Evolutionary conservation across 2,888 invertebrate genomes (phyloP).

Genomic region (Podotricha telesiphe): DNA sequence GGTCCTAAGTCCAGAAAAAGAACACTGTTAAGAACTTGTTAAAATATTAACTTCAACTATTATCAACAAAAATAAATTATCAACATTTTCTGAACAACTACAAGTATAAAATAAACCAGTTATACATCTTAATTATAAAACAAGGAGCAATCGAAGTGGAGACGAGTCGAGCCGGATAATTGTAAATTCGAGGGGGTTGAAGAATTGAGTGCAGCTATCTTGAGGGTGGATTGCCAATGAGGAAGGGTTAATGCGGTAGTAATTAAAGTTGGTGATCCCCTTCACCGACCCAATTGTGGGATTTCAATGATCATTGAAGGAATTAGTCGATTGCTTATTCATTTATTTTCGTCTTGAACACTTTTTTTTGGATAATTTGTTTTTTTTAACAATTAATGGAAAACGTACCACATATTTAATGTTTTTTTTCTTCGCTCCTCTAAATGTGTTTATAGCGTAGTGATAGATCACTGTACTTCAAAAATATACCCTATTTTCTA

Average conservation of each 20-base stretch:
- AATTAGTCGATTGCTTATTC: conserved; percentile 36
- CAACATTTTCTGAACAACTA: neutral
- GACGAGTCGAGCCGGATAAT: conserved; percentile 71
- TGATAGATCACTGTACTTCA: too few relatives aligned
- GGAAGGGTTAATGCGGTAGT: conserved; percentile 72
- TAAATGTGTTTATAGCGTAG: too few relatives aligned
- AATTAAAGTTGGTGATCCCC: conserved; percentile 75
- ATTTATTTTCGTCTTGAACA: neutral
- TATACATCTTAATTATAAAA: conserved; percentile 18
- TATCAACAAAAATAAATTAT: neutral
- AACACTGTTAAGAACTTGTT: too few relatives aligned
- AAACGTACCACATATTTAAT: too few relatives aligned
- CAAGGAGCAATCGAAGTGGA: conserved; percentile 25
- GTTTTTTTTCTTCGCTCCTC: too few relatives aligned
- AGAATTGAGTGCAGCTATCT: conserved; percentile 76
- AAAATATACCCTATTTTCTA: too few relatives aligned
- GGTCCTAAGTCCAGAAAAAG: too few relatives aligned
- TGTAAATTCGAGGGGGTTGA: conserved; percentile 71
- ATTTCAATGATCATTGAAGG: conserved; percentile 17
- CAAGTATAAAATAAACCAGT: neutral
- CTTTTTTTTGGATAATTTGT: neutral
- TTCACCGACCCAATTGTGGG: conserved; percentile 43
- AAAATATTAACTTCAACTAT: too few relatives aligned
- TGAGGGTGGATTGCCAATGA: conserved; percentile 60
- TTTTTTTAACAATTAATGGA: too few relatives aligned